Conservation (phyloP, 2,797 vertebrate species). For the Aphelocoma californica region DNA sequence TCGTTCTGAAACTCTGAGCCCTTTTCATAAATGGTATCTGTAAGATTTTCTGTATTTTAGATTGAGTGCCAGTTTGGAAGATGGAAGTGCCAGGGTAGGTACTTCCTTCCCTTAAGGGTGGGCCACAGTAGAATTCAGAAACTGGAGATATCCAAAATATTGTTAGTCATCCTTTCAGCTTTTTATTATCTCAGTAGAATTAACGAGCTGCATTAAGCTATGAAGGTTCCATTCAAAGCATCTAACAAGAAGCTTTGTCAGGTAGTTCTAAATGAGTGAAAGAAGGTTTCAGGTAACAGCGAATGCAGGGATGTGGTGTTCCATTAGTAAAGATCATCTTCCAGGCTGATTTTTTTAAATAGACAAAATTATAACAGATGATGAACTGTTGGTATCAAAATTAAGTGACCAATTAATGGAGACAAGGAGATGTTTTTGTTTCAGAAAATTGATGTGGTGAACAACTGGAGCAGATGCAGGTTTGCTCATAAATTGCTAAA, state of each 20-base stretch:
- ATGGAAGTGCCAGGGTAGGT: neutral
- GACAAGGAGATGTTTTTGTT: constrained; percentile 7
- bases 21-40: neutral
- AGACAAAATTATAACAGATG: neutral
- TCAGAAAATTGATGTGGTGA: constrained; percentile 16
- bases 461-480: neutral
- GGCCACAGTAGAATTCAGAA: neutral
- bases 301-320: neutral
- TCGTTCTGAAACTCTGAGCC: neutral
- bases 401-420: constrained; percentile 22
- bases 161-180: neutral
- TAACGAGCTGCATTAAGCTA: neutral
- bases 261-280: neutral
- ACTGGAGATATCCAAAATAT: neutral
- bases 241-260: neutral
- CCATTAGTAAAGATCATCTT: neutral
- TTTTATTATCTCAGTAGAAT: neutral
- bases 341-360: neutral
- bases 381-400: neutral
- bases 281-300: neutral
- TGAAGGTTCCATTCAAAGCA: neutral
- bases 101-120: neutral
- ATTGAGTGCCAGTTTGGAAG: neutral
- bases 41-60: neutral
- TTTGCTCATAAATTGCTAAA: neutral